These are phyloP conservation scores for Stegastes partitus DNA, from an alignment of 2,113 vertebrate species.

Conservation along the genomic window DNA sequence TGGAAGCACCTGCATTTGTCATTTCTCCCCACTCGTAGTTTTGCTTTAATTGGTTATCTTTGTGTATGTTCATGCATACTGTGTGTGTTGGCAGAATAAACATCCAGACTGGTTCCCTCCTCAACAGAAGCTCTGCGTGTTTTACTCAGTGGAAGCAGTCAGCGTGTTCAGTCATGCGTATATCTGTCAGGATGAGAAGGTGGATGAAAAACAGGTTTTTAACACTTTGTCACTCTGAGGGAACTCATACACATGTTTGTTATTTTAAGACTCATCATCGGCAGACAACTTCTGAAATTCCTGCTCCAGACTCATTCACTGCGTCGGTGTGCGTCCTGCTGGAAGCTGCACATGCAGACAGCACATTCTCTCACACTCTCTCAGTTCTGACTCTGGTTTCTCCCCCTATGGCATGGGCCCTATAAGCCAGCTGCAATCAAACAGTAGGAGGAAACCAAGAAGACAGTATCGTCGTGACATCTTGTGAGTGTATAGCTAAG, in stretches of 20 bases:
- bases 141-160: conserved; percentile 57
- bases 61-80: too few relatives aligned
- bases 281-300: conserved; percentile 66
- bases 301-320: conserved; percentile 38
- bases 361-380: conserved; percentile 4
- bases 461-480: too few relatives aligned
- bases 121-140: background rate
- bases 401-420: background rate
- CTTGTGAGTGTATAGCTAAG: too few relatives aligned
- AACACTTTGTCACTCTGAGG: conserved; percentile 51
- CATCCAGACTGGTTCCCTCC: background rate
- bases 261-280: conserved; percentile 76
- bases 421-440: background rate
- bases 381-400: conserved; percentile 5
- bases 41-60: too few relatives aligned
- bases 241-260: conserved; percentile 72
- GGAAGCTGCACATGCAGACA: conserved; percentile 11
- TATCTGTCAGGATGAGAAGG: conserved; percentile 48
- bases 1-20: too few relatives aligned
- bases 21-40: too few relatives aligned
- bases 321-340: conserved; percentile 11
- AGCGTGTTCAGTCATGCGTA: conserved; percentile 78
- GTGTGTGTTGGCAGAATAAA: too few relatives aligned
- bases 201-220: conserved; percentile 71
- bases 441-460: too few relatives aligned